Conservation (phyloP, 2,113 vertebrate genomes). For the Lophius piscatorius region DNA sequence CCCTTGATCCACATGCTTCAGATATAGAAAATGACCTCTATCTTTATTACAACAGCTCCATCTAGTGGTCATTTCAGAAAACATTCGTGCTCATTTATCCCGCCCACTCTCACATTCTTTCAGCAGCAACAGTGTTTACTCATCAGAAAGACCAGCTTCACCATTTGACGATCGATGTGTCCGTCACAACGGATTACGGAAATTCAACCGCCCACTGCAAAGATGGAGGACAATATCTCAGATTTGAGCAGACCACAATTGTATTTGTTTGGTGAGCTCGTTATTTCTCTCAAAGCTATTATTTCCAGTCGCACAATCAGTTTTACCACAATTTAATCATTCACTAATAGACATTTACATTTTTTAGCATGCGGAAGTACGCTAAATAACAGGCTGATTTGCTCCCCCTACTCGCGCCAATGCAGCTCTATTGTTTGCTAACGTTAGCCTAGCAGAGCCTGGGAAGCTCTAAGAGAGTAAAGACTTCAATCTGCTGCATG, state of each 20-base stretch:
- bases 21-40: neutral
- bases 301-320: constrained; percentile 18
- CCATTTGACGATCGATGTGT: constrained; percentile 45
- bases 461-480: neutral
- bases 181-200: constrained; percentile 52
- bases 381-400: neutral
- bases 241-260: constrained; percentile 79
- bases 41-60: constrained; percentile 29
- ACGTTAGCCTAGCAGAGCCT: neutral
- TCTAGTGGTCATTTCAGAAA: constrained; percentile 35
- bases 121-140: neutral
- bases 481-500: neutral
- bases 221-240: constrained; percentile 79
- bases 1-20: no score
- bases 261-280: constrained; percentile 82
- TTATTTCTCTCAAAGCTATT: neutral
- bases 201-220: constrained; percentile 51
- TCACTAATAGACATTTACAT: neutral
- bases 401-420: constrained; percentile 39
- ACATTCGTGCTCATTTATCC: neutral
- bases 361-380: neutral
- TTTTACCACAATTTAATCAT: neutral
- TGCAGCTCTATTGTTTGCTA: constrained; percentile 66
- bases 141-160: rapidly evolving
- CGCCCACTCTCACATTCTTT: constrained; percentile 26